phyloP scores from a whole-genome alignment of 2,888 invertebrate species.

The Andrena haemorrhoa region DNA sequence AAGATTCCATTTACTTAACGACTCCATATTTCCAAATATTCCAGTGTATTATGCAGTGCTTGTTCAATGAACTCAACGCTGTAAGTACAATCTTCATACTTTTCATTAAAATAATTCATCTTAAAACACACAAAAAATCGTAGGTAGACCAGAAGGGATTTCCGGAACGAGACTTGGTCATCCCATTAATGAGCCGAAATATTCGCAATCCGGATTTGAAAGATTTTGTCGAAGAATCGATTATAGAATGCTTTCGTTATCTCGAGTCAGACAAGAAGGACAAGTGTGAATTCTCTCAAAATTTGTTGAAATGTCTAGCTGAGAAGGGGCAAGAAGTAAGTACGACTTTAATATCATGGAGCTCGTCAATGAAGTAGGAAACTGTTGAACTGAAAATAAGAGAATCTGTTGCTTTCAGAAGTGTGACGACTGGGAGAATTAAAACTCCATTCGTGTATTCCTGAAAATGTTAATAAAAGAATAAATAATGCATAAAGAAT shows the following conservation, averaged over 20 bases:
- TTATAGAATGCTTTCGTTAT: conserved; percentile 90
- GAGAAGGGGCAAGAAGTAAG: conserved; percentile 88
- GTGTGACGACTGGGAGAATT: conserved; percentile 91
- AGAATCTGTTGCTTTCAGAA: conserved; percentile 82
- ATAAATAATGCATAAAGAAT: background rate
- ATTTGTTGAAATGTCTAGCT: conserved; percentile 88
- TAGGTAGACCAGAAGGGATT: conserved; percentile 88
- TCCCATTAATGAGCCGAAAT: conserved; percentile 88
- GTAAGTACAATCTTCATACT: conserved; percentile 83
- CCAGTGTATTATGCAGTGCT: conserved; percentile 89
- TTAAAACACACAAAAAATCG: background rate
- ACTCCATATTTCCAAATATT: conserved; percentile 47
- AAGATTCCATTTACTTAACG: too few relatives aligned
- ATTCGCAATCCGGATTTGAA: conserved; percentile 88
- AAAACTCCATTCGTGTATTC: background rate
- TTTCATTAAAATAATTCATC: background rate
- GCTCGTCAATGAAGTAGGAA: background rate
- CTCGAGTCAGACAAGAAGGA: conserved; percentile 85
- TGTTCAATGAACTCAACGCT: conserved; percentile 89
- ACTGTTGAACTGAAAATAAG: background rate
- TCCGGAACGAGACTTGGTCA: conserved; percentile 89
- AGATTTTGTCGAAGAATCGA: conserved; percentile 90
- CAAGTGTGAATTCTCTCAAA: conserved; percentile 89
- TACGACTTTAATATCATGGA: conserved; percentile 2
- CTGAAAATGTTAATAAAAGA: background rate